Evolutionary conservation across 1,140 invertebrate species (phyloP), one percentile per base, ranked within the genome.

Genomic region (Drosophila navojoa): DNA sequence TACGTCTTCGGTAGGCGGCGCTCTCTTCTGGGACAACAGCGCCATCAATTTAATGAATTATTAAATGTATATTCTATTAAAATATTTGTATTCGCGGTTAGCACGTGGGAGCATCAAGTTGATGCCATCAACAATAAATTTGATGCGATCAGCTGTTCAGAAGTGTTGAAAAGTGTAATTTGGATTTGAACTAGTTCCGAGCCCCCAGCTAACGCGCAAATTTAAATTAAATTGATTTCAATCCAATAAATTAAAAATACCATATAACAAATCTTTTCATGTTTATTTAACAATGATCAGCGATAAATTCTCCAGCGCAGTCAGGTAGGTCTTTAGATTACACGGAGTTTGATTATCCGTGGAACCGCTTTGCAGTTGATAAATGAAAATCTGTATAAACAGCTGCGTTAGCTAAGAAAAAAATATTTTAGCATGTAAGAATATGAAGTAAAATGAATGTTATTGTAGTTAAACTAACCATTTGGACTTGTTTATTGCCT

Each of bases 331-430:
- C 1, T 29, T 6, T 4, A 82, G 13, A 9, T 66, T 32, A 4
- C 32, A 15, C 6, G 42, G 44, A 3, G 49, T 16, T 38, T 71
- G 44, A 6, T 50, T 10, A 9, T 16, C 13, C 1, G 19, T 5
- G 4, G 64, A 15, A 0, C 22, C 32, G 32, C 38, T 67, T 4
- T 60, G 57, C 13, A 84, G 29, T 55, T 89, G 84, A 44, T 64
- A 71, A 29, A 42, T 40, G 10, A 89, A 80, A 1, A 70, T 58
- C 22, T 71, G 54, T 47, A 60, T 53, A 69, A 89, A 90, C 1
- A 73, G 60, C 15, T 55, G 47, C 29, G 76, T 69, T 10, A 75
- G 38, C 85, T 90, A 40, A 3, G 0, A 3, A 10, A 42, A 19
- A 45, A 27, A 55, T 0, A 29, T 5, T 5, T 5, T 5, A 29